Base-by-base conservation (phyloP, 2,888 invertebrate genomes). In the Amiota mariae region DNA sequence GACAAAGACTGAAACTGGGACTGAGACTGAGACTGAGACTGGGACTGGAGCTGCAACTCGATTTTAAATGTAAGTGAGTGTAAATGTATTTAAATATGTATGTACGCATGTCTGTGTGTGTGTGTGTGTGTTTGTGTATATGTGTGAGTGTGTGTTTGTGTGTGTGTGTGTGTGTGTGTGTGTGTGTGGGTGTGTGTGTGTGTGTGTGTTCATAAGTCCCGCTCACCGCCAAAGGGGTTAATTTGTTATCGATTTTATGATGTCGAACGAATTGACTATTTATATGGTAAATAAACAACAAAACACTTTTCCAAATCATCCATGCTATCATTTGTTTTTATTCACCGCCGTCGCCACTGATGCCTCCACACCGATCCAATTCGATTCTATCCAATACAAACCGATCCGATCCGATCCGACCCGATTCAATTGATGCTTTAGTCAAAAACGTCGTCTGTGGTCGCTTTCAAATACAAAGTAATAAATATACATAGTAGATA, bases 221-320 rank as follows among this genome's bases (percentile, higher is more conserved):
- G 61, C 24, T 8, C 61, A 61, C 61, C 61, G 6, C 49, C 36
- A 49, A 51, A 15, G 51, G 59, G 57, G 59, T 59, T 47, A 57
- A 71, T 71, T 61, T 56, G 71, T 61, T 71, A 61, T 71, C 71
- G 61, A 61, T 71, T 71, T 71, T 71, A 61, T 71, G 71, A 71
- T 48, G 71, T 47, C n/a, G 61, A 71, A 61, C 71, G 18, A 49
- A 61, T 51, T 18, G 70, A 15, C 56, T 24, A 15, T 49, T 59
- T 71, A 48, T 71, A 13, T 71, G 48, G 48, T 24, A 71, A 71
- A 71, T 71, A 71, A 71, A 71, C 61, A 59, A 71, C 24, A 57
- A 48, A 67, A 12, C 20, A 24, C 12, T 24, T 59, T 24, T 59
- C 24, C 12, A 15, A 36, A 36, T 36, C 36, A 36, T 36, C 36